Percentiles rank a stretch among this genome's conserved stretches.
Evolutionary conservation across 1,140 invertebrate genomes (phyloP).

Genomic region (Hycleus cichorii): DNA sequence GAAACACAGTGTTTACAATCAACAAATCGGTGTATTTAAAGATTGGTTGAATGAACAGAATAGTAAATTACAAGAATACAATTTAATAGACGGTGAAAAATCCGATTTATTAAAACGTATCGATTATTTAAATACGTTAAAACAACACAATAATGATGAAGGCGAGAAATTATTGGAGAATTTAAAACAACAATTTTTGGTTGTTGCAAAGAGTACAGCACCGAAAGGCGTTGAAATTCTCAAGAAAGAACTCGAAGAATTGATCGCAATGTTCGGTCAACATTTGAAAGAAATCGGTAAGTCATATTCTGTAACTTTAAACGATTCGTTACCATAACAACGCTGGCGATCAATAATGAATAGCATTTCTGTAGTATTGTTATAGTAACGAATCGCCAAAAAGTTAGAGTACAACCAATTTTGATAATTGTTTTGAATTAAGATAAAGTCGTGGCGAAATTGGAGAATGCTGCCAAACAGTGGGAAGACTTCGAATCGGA

Average conservation of each 20-base stretch:
- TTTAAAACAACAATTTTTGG: slow-evolving; percentile 57
- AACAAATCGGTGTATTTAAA: slow-evolving; percentile 62
- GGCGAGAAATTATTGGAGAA: slow-evolving; percentile 64
- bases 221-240: slow-evolving; percentile 65
- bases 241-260: slow-evolving; percentile 62
- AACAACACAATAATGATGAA: slow-evolving; percentile 59
- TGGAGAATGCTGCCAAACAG: slow-evolving; percentile 65
- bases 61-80: slow-evolving; percentile 67
- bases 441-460: slow-evolving; percentile 57
- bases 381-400: too few species aligned
- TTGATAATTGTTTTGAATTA: slow-evolving; percentile 4
- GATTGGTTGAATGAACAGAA: slow-evolving; percentile 73
- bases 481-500: slow-evolving; percentile 84
- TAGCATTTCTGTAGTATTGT: too few species aligned
- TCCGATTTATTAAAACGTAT: slow-evolving; percentile 68
- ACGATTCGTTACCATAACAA: too few species aligned
- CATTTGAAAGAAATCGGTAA: slow-evolving; percentile 57
- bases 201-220: slow-evolving; percentile 76
- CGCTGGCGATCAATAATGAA: too few species aligned
- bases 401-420: too few species aligned
- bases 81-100: slow-evolving; percentile 75
- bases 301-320: slow-evolving; percentile 15
- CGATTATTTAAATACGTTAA: slow-evolving; percentile 58
- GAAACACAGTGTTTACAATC: slow-evolving; percentile 73
- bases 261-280: slow-evolving; percentile 58